Evolutionary conservation across 2,888 invertebrate genomes (phyloP), one percentile per base, ranked within the genome.

Genomic region (Eupithecia dodoneata): DNA sequence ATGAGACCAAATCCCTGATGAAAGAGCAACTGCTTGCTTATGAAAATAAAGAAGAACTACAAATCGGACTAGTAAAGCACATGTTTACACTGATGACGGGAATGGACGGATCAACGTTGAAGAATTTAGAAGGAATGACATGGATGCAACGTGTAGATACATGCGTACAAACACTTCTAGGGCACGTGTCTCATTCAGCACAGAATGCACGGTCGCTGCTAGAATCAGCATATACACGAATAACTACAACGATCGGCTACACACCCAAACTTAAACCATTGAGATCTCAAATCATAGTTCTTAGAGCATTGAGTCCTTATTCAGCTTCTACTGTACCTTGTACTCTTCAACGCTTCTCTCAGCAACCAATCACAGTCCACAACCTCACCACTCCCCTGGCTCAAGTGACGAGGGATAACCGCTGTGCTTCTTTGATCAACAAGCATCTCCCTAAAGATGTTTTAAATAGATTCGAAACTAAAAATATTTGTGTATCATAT

Each of bases 401-500:
- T 1, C 79, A 79, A 49, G 76, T 49, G 4, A 18, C 79, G n/a
- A n/a, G 45, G 2, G 79, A 80, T 18, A 74, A 66, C 18, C 72
- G 72, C 10, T 89, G 87, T 70, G 78, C 89, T 0, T 83, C 87
- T 9, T 84, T 90, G 41, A 83, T 92, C 10, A 92, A 93, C 79
- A 80, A 82, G 2, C 82, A 90, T 65, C 83, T 92, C 0, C 85
- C 86, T 4, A 77, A 79, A 0, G 84, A 87, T 0, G 74, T 90
- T 3, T 12, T 88, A 6, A 79, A 87, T 15, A 81, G 66, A 0
- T 92, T 88, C 70, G 81, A 89, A 6, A 83, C 83, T 4, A 87
- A 79, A 67, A 90, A 90, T 69, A 81, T 88, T 2, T 92, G 92
- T 71, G 88, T 90, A n/a, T 85, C 89, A 0, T 92, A 89, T 72